Evolutionary conservation across 1,140 invertebrate genomes (phyloP).

Genomic region (Mesaphorura yosii): DNA sequence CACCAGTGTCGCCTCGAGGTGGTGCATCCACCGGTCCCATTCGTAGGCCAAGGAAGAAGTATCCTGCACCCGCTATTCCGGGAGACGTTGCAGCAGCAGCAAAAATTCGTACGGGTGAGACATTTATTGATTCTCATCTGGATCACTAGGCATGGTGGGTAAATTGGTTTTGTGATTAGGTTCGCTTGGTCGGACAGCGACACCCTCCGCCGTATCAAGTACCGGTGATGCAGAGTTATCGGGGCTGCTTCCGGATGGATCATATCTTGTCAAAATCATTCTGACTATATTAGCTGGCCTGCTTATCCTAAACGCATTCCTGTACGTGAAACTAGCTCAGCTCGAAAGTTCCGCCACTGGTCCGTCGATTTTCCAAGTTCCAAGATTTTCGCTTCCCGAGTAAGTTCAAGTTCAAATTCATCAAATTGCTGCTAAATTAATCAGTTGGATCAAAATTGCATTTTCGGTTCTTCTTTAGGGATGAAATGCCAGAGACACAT

Average conservation of each 20-base stretch:
- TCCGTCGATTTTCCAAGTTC: constrained; percentile 18
- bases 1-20: constrained; percentile 10
- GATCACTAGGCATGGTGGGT: too few relatives aligned
- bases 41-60: constrained; percentile 17
- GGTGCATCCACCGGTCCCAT: not conserved
- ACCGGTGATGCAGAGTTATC: constrained; percentile 4
- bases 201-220: constrained; percentile 2
- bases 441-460: not conserved
- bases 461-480: constrained; percentile 17
- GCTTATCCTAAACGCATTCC: constrained; percentile 59
- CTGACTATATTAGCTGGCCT: constrained; percentile 47
- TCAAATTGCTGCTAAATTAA: not conserved
- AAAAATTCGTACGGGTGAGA: too few relatives aligned
- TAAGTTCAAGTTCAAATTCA: constrained; percentile 22
- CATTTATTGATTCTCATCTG: too few relatives aligned
- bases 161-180: too few relatives aligned
- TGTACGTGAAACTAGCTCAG: constrained; percentile 65
- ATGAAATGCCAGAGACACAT: constrained; percentile 49
- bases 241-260: constrained; percentile 12
- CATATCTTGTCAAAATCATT: constrained; percentile 25
- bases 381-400: constrained; percentile 23
- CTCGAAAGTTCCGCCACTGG: constrained; percentile 41
- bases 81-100: not conserved
- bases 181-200: too few relatives aligned
- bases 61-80: constrained; percentile 19